Conservation (phyloP, 1,140 invertebrate species). For the Nephila pilipes region DNA sequence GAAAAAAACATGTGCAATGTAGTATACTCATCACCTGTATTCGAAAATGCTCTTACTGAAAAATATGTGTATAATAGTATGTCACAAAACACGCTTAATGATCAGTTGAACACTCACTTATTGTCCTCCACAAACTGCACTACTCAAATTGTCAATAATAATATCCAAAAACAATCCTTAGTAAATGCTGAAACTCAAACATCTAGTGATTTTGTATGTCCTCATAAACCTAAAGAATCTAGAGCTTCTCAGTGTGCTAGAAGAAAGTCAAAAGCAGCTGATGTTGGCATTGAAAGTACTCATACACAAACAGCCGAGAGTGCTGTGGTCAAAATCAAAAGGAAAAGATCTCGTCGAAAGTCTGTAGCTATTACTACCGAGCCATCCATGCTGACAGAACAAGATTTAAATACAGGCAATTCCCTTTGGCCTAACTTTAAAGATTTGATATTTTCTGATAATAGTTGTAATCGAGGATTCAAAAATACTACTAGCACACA, state of each 20-base stretch:
- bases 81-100: not conserved
- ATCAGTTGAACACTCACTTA: not conserved
- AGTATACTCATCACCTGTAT: not conserved
- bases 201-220: not conserved
- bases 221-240: slow-evolving; percentile 32
- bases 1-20: not conserved
- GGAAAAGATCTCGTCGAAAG: slow-evolving; percentile 62
- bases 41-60: not conserved
- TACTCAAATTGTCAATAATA: not conserved
- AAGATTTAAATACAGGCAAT: not conserved
- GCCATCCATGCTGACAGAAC: not conserved
- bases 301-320: slow-evolving; percentile 75
- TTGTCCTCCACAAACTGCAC: not conserved
- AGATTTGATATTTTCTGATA: slow-evolving; percentile 47
- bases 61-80: not conserved
- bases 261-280: slow-evolving; percentile 11
- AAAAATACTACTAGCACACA: slow-evolving; percentile 47
- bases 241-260: slow-evolving; percentile 66
- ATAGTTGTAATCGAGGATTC: not conserved
- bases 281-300: slow-evolving; percentile 61
- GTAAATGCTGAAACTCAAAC: slow-evolving; percentile 51
- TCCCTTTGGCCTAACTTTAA: slow-evolving; percentile 70
- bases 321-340: slow-evolving; percentile 73
- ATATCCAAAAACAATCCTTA: not conserved
- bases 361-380: slow-evolving; percentile 72